These are phyloP conservation scores for Syngnathus rostellatus DNA, from an alignment of 2,797 vertebrate genomes.

Conservation along the genomic window DNA sequence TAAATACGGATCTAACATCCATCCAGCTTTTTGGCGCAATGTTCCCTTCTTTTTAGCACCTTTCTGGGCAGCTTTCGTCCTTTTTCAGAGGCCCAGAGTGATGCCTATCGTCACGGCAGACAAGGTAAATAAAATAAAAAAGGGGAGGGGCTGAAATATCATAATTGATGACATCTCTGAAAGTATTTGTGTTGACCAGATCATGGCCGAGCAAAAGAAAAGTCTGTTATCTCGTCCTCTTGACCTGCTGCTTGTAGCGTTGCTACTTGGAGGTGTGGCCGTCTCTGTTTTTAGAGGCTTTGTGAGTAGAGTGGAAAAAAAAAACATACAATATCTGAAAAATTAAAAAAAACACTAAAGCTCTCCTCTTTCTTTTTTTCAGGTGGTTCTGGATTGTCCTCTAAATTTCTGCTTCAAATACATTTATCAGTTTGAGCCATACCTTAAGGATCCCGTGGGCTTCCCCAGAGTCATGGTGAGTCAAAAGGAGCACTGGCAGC, in stretches of 20 bases:
- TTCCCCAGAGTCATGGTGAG: conserved; percentile 87
- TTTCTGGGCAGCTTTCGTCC: conserved; percentile 70
- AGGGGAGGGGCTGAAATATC: not conserved
- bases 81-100: conserved; percentile 66
- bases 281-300: conserved; percentile 84
- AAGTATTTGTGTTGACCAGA: conserved; percentile 52
- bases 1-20: conserved; percentile 80
- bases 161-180: not conserved
- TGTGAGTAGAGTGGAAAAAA: conserved; percentile 58
- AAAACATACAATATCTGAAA: not conserved
- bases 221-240: conserved; percentile 69
- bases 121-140: conserved; percentile 57
- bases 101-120: conserved; percentile 59
- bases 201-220: conserved; percentile 70
- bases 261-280: conserved; percentile 56
- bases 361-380: conserved; percentile 8
- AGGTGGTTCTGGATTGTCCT: conserved; percentile 88
- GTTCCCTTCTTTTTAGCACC: conserved; percentile 71
- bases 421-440: conserved; percentile 87
- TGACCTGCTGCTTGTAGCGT: conserved; percentile 71
- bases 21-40: conserved; percentile 75
- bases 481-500: not conserved
- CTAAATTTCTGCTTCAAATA: conserved; percentile 83
- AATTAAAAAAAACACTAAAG: not conserved
- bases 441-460: conserved; percentile 84